Conservation (phyloP, 2,113 vertebrate species). For the Copsychus sechellarum region DNA sequence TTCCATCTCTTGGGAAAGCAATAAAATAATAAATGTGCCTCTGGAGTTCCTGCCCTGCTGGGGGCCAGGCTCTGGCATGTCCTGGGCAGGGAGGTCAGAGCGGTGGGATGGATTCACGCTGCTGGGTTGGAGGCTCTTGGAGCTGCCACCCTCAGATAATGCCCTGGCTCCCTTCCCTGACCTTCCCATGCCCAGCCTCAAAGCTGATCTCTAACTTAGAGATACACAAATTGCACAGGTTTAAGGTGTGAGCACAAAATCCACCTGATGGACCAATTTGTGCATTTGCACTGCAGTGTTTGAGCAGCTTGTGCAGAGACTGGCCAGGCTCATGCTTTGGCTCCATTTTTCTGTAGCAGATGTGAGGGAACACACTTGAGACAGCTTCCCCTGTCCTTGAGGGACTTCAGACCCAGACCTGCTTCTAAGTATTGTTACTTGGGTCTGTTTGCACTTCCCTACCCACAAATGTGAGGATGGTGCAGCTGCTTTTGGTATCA, state of each 20-base stretch:
- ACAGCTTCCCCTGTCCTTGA: neutral
- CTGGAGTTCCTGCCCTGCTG: neutral
- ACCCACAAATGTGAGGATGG: neutral
- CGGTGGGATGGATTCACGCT: neutral
- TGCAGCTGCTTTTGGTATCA: neutral
- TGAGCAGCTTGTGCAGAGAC: neutral
- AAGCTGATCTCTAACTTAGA: neutral
- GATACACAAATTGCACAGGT: neutral
- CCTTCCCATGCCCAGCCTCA: neutral
- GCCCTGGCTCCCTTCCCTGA: neutral
- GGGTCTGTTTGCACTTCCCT: neutral
- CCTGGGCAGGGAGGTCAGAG: neutral
- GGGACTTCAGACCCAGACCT: neutral
- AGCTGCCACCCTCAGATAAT: neutral
- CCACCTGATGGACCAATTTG: neutral
- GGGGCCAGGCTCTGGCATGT: neutral
- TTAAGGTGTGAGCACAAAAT: neutral
- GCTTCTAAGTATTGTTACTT: neutral
- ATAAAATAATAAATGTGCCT: constrained; percentile 14
- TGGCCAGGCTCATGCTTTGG: neutral
- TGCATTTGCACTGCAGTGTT: neutral
- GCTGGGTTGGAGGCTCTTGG: neutral
- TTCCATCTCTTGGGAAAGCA: constrained; percentile 14
- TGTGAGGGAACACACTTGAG: neutral
- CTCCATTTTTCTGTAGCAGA: neutral